Base-by-base conservation (phyloP, 2,113 vertebrate species). In the Lathamus discolor region DNA sequence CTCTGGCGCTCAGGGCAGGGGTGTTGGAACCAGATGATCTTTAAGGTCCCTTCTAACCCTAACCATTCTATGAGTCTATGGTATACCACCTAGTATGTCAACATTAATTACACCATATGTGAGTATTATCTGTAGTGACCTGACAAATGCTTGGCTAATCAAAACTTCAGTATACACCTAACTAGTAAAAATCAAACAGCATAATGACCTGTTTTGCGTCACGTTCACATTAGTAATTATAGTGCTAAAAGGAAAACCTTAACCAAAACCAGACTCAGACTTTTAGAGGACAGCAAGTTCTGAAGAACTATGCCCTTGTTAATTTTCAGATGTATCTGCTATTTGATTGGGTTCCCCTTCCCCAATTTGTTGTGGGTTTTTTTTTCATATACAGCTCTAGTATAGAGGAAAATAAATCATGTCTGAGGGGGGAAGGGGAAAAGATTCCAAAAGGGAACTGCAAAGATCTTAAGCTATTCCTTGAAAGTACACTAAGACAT, bases 341-440 rank as follows among this genome's bases (percentile, higher is more conserved):
- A 55, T 73, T 48, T 73, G 15, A 61, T 62, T 29, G 52, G 8
- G 1, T 44, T 89, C 27, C 39, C 41, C 84, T 77, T 39, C 49
- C 28, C 13, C 3, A 1, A n/a, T 49, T 46, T 49, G 2, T 55
- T 61, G 37, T 39, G 41, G 43, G 15, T n/a, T 51, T 73, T 41
- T 81, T 69, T 52, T 66, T 73, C 23, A 29, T 39, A 51, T 48
- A 41, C 5, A 51, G 17, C 18, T 86, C 25, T 37, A 43, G 9
- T 17, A 37, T 0, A 83, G 7, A 64, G 4, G 7, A 62, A 95
- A 87, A 82, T 11, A 62, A 84, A 51, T 77, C 12, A 51, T 9
- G 5, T 6, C 35, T 51, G 27, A 44, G 9, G 20, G 2, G 1
- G 2, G 6, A 7, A 2, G 10, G 15, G 13, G 9, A 12, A 12